Evolutionary conservation across 35 echinoderm and acorn worm species (phyloP).

Genomic region (Chiridota heheva): DNA sequence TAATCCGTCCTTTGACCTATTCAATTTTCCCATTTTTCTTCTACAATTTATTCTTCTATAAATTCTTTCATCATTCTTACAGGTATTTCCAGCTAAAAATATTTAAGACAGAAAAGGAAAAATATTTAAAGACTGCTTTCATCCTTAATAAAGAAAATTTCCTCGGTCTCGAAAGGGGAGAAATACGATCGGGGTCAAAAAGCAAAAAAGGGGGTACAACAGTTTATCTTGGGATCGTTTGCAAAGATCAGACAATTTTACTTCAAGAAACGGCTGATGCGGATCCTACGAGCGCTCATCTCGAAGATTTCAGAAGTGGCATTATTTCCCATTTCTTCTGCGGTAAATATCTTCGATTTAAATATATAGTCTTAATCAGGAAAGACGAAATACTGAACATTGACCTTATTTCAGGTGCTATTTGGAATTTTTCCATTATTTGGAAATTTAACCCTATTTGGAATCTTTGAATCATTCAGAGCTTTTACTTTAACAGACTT

Average conservation of each 20-base stretch:
- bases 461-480: too few species aligned
- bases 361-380: too few species aligned
- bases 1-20: not conserved
- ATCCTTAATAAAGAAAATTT: conserved; percentile 41
- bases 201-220: conserved; percentile 1
- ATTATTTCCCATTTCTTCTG: conserved; percentile 27
- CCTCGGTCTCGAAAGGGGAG: conserved; percentile 31
- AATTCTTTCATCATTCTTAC: not conserved
- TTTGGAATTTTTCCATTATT: too few species aligned
- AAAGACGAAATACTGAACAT: too few species aligned
- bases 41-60: not conserved
- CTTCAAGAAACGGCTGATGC: conserved; percentile 25
- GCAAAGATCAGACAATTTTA: conserved; percentile 35
- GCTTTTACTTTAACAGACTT: too few species aligned
- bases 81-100: conserved; percentile 52
- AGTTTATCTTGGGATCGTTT: conserved; percentile 27
- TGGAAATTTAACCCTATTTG: too few species aligned
- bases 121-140: conserved; percentile 26
- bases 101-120: conserved; percentile 47
- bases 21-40: not conserved
- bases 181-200: conserved; percentile 2
- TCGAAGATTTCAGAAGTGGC: conserved; percentile 1
- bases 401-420: too few species aligned
- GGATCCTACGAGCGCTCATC: too few species aligned
- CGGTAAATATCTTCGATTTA: conserved; percentile 12